phyloP scores from a whole-genome alignment of 2,797 vertebrate genomes.

The Danio tinwini region DNA sequence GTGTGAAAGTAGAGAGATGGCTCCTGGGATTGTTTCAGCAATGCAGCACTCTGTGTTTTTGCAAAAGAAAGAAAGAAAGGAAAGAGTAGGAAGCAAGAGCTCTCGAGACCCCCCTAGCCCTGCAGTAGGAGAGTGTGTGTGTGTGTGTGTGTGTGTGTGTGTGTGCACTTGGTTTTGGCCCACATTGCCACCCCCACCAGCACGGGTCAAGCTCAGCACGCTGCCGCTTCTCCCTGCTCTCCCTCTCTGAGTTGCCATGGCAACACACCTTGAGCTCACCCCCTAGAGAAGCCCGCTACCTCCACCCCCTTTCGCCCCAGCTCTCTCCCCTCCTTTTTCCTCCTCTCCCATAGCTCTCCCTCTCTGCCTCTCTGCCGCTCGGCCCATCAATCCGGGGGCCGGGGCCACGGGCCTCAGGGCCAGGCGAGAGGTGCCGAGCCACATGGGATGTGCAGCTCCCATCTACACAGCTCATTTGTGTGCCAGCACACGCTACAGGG shows the following conservation, averaged over 20 bases:
- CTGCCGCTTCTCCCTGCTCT: conserved; percentile 84
- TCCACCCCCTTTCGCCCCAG: conserved; percentile 80
- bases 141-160: conserved; percentile 61
- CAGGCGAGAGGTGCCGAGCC: conserved; percentile 72
- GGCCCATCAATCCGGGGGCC: conserved; percentile 84
- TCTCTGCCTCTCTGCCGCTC: conserved; percentile 61
- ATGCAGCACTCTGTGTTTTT: conserved; percentile 76
- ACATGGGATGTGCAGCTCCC: conserved; percentile 67
- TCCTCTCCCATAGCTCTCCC: conserved; percentile 35
- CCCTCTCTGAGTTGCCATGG: conserved; percentile 90
- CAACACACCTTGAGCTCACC: conserved; percentile 95
- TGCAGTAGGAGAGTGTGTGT: conserved; percentile 72
- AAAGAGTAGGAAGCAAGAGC: conserved; percentile 75
- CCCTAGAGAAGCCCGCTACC: conserved; percentile 86
- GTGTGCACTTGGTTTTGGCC: conserved; percentile 72
- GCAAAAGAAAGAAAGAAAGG: conserved; percentile 66
- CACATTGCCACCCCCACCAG: conserved; percentile 73
- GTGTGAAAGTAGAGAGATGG: conserved; percentile 73
- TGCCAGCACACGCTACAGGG: conserved; percentile 66
- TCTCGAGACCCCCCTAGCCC: conserved; percentile 82
- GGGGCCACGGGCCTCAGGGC: conserved; percentile 66
- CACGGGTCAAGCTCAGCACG: conserved; percentile 94
- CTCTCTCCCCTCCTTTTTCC: conserved; percentile 73
- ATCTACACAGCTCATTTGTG: conserved; percentile 79
- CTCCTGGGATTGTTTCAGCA: conserved; percentile 74